A percentile compares a stretch with the other conserved stretches of the same genome.
phyloP scores from a whole-genome alignment of 2,888 invertebrate species.

The Leptinotarsa juncta region DNA sequence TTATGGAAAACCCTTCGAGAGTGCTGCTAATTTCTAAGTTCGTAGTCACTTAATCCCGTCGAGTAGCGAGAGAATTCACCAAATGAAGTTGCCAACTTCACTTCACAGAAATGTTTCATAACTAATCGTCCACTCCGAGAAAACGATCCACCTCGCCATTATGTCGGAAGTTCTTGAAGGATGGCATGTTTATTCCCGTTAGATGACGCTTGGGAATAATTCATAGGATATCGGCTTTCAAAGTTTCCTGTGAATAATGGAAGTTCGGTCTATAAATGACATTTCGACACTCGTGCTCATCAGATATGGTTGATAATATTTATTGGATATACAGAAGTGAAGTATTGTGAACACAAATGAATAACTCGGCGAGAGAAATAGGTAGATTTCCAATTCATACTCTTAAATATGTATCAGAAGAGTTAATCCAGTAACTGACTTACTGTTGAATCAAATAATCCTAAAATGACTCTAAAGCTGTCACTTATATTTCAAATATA shows the following conservation, averaged over 20 bases:
- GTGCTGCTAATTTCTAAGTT: constrained; percentile 46
- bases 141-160: constrained; percentile 6
- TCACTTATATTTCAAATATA: no score
- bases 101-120: constrained; percentile 22
- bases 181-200: constrained; percentile 9
- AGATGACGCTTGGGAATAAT: not conserved
- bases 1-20: constrained; percentile 46
- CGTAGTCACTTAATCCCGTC: constrained; percentile 42
- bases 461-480: no score
- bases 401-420: no score
- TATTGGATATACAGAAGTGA: not conserved
- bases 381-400: no score
- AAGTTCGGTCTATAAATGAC: not conserved
- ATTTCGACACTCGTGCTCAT: not conserved
- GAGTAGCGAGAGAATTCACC: constrained; percentile 3
- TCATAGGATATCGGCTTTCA: not conserved
- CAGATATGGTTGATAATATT: not conserved
- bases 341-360: no score
- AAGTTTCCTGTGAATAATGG: not conserved
- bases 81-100: constrained; percentile 19
- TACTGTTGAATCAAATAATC: no score
- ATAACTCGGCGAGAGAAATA: no score
- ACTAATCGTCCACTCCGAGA: constrained; percentile 25
- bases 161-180: constrained; percentile 7
- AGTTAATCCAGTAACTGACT: no score